phyloP scores from a whole-genome alignment of 2,888 invertebrate species.

The Selenia dentaria region DNA sequence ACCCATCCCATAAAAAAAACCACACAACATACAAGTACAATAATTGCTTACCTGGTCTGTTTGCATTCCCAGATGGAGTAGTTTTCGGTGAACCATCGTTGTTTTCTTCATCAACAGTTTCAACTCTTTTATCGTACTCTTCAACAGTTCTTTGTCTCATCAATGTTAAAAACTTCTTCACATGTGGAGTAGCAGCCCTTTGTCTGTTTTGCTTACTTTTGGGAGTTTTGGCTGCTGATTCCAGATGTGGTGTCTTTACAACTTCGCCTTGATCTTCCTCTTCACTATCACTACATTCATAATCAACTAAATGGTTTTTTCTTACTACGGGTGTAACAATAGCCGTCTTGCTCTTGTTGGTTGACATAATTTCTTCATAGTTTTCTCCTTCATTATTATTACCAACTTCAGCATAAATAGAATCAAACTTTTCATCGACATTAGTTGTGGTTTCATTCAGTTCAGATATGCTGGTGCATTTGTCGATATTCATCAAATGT shows the following conservation, averaged over 20 bases:
- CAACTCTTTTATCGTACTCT: constrained; percentile 52
- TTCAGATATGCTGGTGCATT: constrained; percentile 71
- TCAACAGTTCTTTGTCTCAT: constrained; percentile 61
- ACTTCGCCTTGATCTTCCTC: constrained; percentile 43
- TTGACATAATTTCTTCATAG: constrained; percentile 59
- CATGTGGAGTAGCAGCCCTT: constrained; percentile 67
- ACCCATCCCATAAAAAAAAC: no score
- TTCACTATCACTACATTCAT: constrained; percentile 68
- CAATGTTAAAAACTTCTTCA: constrained; percentile 59
- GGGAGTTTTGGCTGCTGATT: constrained; percentile 57
- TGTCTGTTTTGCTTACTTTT: constrained; percentile 45
- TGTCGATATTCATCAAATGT: constrained; percentile 59
- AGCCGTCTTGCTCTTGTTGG: constrained; percentile 67
- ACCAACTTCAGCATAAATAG: constrained; percentile 58
- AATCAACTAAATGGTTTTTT: constrained; percentile 68
- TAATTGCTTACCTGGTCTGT: constrained; percentile 44
- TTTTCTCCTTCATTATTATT: constrained; percentile 47
- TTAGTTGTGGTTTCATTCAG: constrained; percentile 47
- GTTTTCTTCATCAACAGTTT: constrained; percentile 46
- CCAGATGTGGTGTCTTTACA: constrained; percentile 54
- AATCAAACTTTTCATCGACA: constrained; percentile 67
- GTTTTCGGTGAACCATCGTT: constrained; percentile 43
- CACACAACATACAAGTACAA: no score
- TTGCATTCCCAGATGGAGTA: constrained; percentile 55
- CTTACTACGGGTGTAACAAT: constrained; percentile 70